Conservation (phyloP, 2,797 vertebrate species). For the Anniella stebbinsi region DNA sequence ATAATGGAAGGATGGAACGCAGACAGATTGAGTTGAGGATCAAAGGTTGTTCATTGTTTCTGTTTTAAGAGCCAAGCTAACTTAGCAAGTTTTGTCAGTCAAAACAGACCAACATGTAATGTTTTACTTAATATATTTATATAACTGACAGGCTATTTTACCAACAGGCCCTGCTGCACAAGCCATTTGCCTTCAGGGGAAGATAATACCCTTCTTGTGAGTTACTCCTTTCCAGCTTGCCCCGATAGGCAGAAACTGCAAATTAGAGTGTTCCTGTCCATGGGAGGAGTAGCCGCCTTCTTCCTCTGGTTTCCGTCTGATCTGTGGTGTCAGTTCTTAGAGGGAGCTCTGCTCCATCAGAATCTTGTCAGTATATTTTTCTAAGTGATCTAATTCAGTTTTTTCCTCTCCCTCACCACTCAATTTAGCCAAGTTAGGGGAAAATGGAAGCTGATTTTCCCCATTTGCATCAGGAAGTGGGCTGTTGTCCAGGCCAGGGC, state of each 20-base stretch:
- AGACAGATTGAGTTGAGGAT: slow-evolving; percentile 71
- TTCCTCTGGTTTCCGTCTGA: too few species aligned
- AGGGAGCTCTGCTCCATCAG: not conserved
- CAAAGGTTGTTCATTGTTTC: slow-evolving; percentile 65
- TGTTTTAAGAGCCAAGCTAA: not conserved
- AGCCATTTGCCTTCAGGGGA: not conserved
- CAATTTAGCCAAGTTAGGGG: not conserved
- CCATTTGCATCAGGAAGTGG: not conserved
- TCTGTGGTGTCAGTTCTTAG: not conserved
- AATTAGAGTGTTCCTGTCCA: not conserved
- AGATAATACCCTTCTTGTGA: not conserved
- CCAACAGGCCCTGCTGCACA: not conserved
- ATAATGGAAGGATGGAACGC: slow-evolving; percentile 40
- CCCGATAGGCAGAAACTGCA: not conserved
- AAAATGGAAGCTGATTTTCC: not conserved
- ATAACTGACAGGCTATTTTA: too few species aligned
- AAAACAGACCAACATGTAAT: not conserved
- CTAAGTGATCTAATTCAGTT: not conserved
- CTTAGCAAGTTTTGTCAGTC: not conserved
- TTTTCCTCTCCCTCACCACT: not conserved
- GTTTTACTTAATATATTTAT: not conserved
- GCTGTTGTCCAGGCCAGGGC: not conserved
- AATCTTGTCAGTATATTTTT: not conserved
- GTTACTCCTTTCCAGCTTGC: not conserved
- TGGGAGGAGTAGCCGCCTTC: too few species aligned